Evolutionary conservation across 2,113 vertebrate genomes (phyloP), one percentile per base, ranked within the genome.

Genomic region (Cryptomyrus ogoouensis): DNA sequence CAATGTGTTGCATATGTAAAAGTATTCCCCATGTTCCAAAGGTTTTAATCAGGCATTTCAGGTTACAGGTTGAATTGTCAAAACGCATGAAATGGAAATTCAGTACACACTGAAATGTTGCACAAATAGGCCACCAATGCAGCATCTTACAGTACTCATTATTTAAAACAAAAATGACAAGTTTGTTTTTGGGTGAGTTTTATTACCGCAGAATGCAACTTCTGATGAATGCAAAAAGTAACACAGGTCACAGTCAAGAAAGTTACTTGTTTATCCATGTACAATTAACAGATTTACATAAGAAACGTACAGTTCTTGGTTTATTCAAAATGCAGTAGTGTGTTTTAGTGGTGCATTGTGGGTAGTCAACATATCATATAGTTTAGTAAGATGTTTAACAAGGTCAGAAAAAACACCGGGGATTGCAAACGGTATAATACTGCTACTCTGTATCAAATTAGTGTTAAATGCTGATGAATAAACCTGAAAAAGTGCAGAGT

Each of bases 121-220:
- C 83, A 66, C n/a, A 31, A 31, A 70, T 27, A 66, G 62, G 62
- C 62, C n/a, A 77, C 35, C 70, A 19, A 77, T 39, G 31, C 31
- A 39, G 12, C 70, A 42, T 42, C 4, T 77, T 6, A 77, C 35
- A 35, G 35, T 17, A 39, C 35, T 87, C 49, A 87, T 53, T 50
- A 49, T 47, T 44, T 44, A 21, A 84, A n/a, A n/a, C n/a, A n/a
- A 84, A 84, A 84, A 46, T 24, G 44, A 42, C 39, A 42, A 13
- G 9, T 46, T 46, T 84, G 19, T 56, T 39, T 87, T 80, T 12
- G 50, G n/a, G 52, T 83, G 24, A 74, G 80, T 91, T 93, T 92
- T 91, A 92, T 93, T 92, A 92, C 91, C 92, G 92, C 91, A 91
- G 90, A 88, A 53, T 91, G 50, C 12, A 85, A 83, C 90, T 88